Percentiles rank a stretch among this genome's conserved stretches.
Evolutionary conservation across 2,797 vertebrate species (phyloP).

Genomic region (Botia almorhae): DNA sequence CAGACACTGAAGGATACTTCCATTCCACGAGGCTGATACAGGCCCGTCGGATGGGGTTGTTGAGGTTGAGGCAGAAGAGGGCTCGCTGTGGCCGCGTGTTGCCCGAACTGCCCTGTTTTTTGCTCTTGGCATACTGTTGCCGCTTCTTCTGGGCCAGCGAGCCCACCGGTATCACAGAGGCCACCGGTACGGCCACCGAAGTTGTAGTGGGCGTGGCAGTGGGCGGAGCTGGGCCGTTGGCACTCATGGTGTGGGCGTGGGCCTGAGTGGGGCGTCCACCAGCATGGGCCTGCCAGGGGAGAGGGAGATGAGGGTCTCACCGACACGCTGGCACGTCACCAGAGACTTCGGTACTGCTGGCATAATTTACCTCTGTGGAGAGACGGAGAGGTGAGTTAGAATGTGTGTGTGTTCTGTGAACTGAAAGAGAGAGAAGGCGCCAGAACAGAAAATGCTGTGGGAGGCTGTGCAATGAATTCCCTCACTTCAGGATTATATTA

Average conservation of each 20-base stretch:
- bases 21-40: conserved; percentile 99
- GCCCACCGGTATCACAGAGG: conserved; percentile 84
- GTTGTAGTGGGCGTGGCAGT: conserved; percentile 74
- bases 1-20: conserved; percentile 93
- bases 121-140: conserved; percentile 99
- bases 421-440: conserved; percentile 29
- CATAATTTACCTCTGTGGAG: conserved; percentile 93
- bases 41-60: conserved; percentile 98
- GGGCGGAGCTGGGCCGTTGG: conserved; percentile 83
- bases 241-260: conserved; percentile 95
- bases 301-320: conserved; percentile 86
- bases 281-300: conserved; percentile 94
- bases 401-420: not conserved
- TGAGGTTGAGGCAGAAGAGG: conserved; percentile 98
- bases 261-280: conserved; percentile 88
- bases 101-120: conserved; percentile 95
- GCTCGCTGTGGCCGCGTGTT: conserved; percentile 94
- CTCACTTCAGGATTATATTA: conserved; percentile 53
- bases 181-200: conserved; percentile 64
- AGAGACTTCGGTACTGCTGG: conserved; percentile 92
- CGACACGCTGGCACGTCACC: conserved; percentile 91
- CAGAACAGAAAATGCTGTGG: conserved; percentile 44
- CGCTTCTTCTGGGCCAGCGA: conserved; percentile 98
- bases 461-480: conserved; percentile 54
- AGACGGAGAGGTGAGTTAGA: conserved; percentile 45